Percentiles rank a stretch among this genome's conserved stretches.
phyloP scores from a whole-genome alignment of 2,113 vertebrate genomes.

The Lophius piscatorius region DNA sequence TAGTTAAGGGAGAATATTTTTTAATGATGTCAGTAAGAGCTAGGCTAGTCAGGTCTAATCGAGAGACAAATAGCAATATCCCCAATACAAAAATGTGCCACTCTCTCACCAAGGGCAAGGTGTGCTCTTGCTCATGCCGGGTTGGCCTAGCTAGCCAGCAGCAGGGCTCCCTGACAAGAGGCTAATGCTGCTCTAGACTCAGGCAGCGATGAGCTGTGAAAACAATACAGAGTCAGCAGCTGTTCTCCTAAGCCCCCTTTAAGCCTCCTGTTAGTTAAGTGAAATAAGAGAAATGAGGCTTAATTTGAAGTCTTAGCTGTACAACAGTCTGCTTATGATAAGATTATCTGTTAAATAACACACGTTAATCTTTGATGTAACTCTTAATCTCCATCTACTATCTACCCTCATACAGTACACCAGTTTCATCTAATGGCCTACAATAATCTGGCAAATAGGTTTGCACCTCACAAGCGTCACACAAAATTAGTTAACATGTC shows the following conservation, averaged over 20 bases:
- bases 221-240: constrained; percentile 60
- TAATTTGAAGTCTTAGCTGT: constrained; percentile 63
- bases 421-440: constrained; percentile 21
- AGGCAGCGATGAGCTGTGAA: constrained; percentile 59
- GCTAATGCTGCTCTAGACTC: constrained; percentile 59
- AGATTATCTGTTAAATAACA: constrained; percentile 70
- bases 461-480: neutral
- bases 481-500: neutral
- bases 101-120: constrained; percentile 62
- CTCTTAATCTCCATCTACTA: constrained; percentile 2
- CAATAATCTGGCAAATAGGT: neutral
- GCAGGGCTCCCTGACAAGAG: constrained; percentile 58
- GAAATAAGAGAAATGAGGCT: constrained; percentile 68
- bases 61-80: constrained; percentile 62
- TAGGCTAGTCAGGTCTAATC: constrained; percentile 67
- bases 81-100: constrained; percentile 35
- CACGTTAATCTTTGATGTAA: constrained; percentile 21
- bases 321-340: constrained; percentile 52
- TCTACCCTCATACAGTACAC: neutral
- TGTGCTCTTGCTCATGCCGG: constrained; percentile 42
- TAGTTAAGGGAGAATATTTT: constrained; percentile 12
- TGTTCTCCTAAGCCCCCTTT: constrained; percentile 60
- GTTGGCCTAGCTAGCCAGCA: constrained; percentile 32
- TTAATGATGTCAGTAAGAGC: constrained; percentile 35
- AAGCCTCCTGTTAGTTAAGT: constrained; percentile 61